phyloP scores from a whole-genome alignment of 1,140 invertebrate genomes.

The Listronotus oregonensis region DNA sequence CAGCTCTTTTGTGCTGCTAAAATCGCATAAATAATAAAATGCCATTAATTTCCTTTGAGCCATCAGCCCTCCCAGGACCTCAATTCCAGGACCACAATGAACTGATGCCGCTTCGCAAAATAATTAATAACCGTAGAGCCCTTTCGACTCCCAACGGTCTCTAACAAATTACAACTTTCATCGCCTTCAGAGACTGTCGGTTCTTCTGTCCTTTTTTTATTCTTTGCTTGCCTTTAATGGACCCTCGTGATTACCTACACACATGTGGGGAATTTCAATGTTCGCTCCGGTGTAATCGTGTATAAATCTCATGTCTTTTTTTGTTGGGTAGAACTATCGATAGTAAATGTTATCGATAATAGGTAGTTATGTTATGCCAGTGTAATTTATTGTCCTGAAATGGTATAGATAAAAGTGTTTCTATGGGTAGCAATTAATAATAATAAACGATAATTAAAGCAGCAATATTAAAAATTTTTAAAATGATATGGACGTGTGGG shows the following conservation, averaged over 20 bases:
- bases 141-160: conserved; percentile 4
- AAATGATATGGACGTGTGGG: too few relatives aligned
- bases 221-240: conserved; percentile 9
- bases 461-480: too few relatives aligned
- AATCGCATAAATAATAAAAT: conserved; percentile 16
- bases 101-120: background rate
- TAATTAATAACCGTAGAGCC: conserved; percentile 15
- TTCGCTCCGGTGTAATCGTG: conserved; percentile 1
- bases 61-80: conserved; percentile 5
- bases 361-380: too few relatives aligned
- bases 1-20: too few relatives aligned
- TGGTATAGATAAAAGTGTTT: too few relatives aligned
- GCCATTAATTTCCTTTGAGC: conserved; percentile 2
- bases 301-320: conserved; percentile 11
- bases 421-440: too few relatives aligned
- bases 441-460: too few relatives aligned
- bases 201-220: conserved; percentile 14
- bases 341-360: background rate
- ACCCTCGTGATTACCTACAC: conserved; percentile 15
- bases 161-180: conserved; percentile 12
- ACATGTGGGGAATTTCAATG: conserved; percentile 22
- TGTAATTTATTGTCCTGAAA: too few relatives aligned
- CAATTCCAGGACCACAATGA: conserved; percentile 6
- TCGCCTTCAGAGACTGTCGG: conserved; percentile 14
- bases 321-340: background rate